Base-by-base conservation (phyloP, 2,888 invertebrate genomes). In the Petrophora chlorosata region DNA sequence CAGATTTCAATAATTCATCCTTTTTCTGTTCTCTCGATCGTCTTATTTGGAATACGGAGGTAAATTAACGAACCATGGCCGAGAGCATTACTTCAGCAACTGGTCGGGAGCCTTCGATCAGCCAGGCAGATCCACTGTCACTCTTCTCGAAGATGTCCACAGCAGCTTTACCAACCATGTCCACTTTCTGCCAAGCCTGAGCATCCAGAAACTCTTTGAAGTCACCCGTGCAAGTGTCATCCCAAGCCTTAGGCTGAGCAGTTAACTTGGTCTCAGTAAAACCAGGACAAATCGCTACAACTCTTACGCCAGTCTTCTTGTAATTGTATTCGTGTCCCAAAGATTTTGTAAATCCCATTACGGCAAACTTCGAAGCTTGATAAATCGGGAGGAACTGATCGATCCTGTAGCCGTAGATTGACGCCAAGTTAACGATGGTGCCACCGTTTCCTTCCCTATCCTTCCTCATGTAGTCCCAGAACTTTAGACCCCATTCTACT, bases 381-480 rank as follows among this genome's bases (percentile, higher is more conserved):
- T 93, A 93, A 5, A 92, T 76, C 0, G 93, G 93, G 14, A 87
- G 63, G 25, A 82, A 88, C 16, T 87, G 86, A 17, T 88, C 77
- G 0, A 90, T 74, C 59, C 83, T 79, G 30, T 88, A 81, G 0
- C 93, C 94, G 52, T 91, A 88, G 12, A 92, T 90, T 0, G 94
- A 93, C 0, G 93, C 86, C 22, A 93, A 79, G 68, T 94, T 94
- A n/a, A 94, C 82, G 33, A 94, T 90, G 0, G 91, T 87, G 0
- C 94, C 94, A 2, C 94, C 94, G 30, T 79, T 73, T 0, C 92
- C 92, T 1, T 88, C 85, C 38, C 82, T 85, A 56, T 91, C 85
- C 26, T 75, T 85, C 14, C 91, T 82, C 91, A 93, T 91, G 65
- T 90, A 84, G 51, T 92, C 82, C 67, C 92, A 81, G 28, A 89